These are phyloP conservation scores for Centropus bengalensis DNA, from an alignment of 2,113 vertebrate species.

Conservation along the genomic window DNA sequence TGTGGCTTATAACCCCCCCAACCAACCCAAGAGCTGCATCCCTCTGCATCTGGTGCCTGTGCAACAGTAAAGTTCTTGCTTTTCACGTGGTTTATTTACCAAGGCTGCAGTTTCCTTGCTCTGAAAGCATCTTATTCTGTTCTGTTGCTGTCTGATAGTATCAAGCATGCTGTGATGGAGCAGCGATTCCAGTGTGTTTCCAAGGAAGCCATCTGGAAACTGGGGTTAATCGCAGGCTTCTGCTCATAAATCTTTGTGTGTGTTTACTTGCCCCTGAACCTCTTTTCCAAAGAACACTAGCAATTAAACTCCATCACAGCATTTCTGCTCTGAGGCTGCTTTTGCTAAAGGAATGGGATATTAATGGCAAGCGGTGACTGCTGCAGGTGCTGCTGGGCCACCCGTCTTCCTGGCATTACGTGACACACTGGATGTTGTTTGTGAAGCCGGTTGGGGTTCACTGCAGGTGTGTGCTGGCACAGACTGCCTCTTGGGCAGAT, in stretches of 20 bases:
- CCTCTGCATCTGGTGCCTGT: neutral
- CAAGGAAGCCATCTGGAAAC: neutral
- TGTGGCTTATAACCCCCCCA: neutral
- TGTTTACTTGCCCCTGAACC: neutral
- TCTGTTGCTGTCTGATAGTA: neutral
- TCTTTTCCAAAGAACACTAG: neutral
- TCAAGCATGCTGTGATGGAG: accelerated
- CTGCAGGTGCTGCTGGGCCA: accelerated
- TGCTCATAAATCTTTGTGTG: neutral
- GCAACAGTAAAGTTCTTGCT: neutral
- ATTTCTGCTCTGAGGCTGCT: neutral
- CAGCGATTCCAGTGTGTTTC: neutral
- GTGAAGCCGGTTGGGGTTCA: neutral
- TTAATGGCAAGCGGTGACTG: accelerated
- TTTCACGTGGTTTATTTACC: neutral
- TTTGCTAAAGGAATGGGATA: accelerated
- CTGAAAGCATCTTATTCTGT: neutral
- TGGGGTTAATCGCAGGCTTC: neutral
- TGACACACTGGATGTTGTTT: neutral
- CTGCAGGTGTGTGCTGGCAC: neutral
- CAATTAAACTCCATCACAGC: neutral
- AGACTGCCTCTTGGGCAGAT: neutral
- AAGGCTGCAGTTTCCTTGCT: neutral
- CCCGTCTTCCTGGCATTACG: accelerated
- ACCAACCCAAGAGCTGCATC: neutral